Evolutionary conservation across 2,113 vertebrate species (phyloP).

Genomic region (Aleadryas rufinucha): DNA sequence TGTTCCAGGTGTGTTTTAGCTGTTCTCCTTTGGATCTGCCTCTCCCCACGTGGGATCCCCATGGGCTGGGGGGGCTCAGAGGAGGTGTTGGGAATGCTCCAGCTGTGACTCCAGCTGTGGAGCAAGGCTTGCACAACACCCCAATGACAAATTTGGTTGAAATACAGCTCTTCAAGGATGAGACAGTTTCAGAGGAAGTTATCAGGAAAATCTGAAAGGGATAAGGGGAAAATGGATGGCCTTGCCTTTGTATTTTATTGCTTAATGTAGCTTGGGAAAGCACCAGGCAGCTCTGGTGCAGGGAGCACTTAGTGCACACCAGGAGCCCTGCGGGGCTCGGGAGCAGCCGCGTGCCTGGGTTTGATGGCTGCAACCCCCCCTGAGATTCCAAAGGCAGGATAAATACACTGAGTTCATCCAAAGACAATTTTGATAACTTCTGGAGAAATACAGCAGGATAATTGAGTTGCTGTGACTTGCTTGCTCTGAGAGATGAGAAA

Average conservation of each 20-base stretch:
- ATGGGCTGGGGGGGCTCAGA: fast-evolving
- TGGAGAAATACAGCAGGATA: background rate
- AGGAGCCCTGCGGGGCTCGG: background rate
- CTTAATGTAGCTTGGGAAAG: background rate
- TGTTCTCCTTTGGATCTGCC: background rate
- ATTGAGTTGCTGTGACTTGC: conserved; percentile 14
- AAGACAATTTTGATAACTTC: background rate
- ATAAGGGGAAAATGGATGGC: background rate
- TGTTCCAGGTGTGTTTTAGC: background rate
- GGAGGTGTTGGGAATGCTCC: background rate
- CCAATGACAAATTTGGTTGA: fast-evolving
- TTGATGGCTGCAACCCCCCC: background rate
- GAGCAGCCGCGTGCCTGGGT: background rate
- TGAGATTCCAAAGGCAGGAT: background rate
- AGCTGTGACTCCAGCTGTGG: background rate
- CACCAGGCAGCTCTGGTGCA: conserved; percentile 1
- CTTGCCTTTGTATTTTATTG: conserved; percentile 16
- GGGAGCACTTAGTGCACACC: background rate
- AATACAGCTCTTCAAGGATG: background rate
- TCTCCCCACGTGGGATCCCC: fast-evolving
- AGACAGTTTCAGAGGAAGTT: background rate
- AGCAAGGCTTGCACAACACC: background rate
- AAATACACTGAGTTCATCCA: background rate
- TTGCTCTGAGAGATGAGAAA: background rate
- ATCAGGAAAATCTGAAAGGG: background rate